phyloP scores from a whole-genome alignment of 2,888 invertebrate species.

The Celastrina argiolus region DNA sequence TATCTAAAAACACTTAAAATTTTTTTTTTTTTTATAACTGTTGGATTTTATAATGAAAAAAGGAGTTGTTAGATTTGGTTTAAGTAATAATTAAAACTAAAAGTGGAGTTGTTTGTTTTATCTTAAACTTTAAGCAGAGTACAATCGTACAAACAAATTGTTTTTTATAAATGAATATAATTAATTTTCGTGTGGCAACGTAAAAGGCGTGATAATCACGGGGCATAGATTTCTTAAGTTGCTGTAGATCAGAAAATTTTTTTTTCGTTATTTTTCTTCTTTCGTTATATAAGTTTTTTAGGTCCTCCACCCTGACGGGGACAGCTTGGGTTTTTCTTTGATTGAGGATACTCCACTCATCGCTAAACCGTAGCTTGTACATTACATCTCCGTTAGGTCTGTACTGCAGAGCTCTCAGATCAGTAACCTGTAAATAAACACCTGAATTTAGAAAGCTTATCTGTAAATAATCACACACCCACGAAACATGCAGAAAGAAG shows the following conservation, averaged over 20 bases:
- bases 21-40: neutral
- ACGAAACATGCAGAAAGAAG: too few species aligned
- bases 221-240: too few species aligned
- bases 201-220: neutral
- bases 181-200: constrained; percentile 5
- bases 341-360: neutral
- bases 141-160: neutral
- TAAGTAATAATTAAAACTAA: neutral
- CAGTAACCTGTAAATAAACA: constrained; percentile 12
- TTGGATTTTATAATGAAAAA: neutral
- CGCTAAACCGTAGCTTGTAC: constrained; percentile 12
- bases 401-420: constrained; percentile 16
- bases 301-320: too few species aligned
- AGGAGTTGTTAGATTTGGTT: constrained; percentile 11
- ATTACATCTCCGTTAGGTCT: constrained; percentile 6
- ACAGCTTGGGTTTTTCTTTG: too few species aligned
- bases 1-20: too few species aligned
- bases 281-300: too few species aligned
- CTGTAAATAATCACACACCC: too few species aligned
- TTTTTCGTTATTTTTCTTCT: too few species aligned
- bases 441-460: neutral
- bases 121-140: neutral
- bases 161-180: neutral
- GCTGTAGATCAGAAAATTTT: too few species aligned
- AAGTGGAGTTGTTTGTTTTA: constrained; percentile 10